Evolutionary conservation across 2,888 invertebrate species (phyloP).

Genomic region (Amphipoea oculea): DNA sequence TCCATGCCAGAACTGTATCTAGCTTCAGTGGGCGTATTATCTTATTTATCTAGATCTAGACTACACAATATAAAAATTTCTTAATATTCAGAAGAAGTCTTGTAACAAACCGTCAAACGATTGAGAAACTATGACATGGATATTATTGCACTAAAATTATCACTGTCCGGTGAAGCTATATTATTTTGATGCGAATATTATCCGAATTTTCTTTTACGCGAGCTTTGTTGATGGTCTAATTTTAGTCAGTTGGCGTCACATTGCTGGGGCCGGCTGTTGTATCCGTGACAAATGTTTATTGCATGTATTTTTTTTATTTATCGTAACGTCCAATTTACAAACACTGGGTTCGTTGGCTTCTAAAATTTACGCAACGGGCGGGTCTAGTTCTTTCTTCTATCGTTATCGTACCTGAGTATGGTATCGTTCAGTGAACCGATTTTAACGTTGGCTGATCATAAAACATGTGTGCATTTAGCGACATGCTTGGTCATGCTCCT

Average conservation of each 20-base stretch:
- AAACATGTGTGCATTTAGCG: slow-evolving; percentile 15
- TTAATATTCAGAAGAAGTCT: slow-evolving; percentile 15
- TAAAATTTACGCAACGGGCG: slow-evolving; percentile 74
- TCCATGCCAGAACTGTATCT: slow-evolving; percentile 19
- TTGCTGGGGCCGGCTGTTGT: slow-evolving; percentile 68
- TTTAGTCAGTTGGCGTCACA: slow-evolving; percentile 75
- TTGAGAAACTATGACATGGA: slow-evolving; percentile 51
- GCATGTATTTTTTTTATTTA: slow-evolving; percentile 76
- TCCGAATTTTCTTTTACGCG: slow-evolving; percentile 60
- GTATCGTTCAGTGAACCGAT: slow-evolving; percentile 72
- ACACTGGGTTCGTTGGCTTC: slow-evolving; percentile 79
- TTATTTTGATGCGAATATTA: slow-evolving; percentile 72
- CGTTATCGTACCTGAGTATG: slow-evolving; percentile 67
- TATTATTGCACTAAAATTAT: slow-evolving; percentile 67
- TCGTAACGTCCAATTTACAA: slow-evolving; percentile 73
- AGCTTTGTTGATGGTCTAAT: slow-evolving; percentile 79
- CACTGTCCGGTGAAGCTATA: slow-evolving; percentile 57
- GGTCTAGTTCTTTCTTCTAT: slow-evolving; percentile 51
- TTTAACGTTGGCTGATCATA: slow-evolving; percentile 34
- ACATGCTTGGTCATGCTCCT: slow-evolving; percentile 31
- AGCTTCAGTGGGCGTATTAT: slow-evolving; percentile 12
- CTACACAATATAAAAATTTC: slow-evolving; percentile 10
- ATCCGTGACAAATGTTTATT: slow-evolving; percentile 78
- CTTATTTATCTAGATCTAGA: slow-evolving; percentile 46
- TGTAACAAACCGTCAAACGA: slow-evolving; percentile 15